Evolutionary conservation across 1,140 invertebrate genomes (phyloP).

Genomic region (Drosophila orena): DNA sequence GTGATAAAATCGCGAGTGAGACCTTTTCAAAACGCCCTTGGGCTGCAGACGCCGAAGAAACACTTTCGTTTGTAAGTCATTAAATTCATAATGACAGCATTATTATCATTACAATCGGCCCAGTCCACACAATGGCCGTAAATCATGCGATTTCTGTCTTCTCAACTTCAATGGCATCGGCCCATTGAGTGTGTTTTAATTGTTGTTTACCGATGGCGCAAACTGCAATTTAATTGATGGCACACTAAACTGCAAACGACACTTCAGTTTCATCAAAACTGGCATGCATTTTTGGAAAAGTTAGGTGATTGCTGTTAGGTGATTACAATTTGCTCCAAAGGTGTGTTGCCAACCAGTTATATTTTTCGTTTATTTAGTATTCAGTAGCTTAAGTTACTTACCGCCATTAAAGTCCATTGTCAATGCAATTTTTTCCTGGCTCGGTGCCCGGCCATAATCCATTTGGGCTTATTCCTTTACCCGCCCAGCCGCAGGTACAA

Average conservation of each 20-base stretch:
- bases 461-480: conserved; percentile 29
- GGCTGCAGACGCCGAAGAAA: conserved; percentile 16
- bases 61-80: conserved; percentile 77
- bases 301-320: no score
- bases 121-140: conserved; percentile 50
- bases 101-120: conserved; percentile 44
- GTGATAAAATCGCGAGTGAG: conserved; percentile 26
- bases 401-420: background rate
- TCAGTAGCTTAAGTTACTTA: background rate
- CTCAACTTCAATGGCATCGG: conserved; percentile 25
- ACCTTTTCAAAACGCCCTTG: conserved; percentile 18
- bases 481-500: conserved; percentile 29
- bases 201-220: conserved; percentile 62
- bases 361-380: background rate
- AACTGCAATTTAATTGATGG: conserved; percentile 70
- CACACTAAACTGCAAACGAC: conserved; percentile 9
- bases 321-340: no score
- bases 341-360: no score
- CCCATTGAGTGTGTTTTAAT: conserved; percentile 67
- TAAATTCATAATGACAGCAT: conserved; percentile 72
- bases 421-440: conserved; percentile 6
- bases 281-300: background rate
- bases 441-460: conserved; percentile 28
- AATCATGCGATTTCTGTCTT: conserved; percentile 58
- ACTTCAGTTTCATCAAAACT: conserved; percentile 48